These are phyloP conservation scores for Chiroxiphia lanceolata DNA, from an alignment of 2,797 vertebrate species.

Conservation along the genomic window DNA sequence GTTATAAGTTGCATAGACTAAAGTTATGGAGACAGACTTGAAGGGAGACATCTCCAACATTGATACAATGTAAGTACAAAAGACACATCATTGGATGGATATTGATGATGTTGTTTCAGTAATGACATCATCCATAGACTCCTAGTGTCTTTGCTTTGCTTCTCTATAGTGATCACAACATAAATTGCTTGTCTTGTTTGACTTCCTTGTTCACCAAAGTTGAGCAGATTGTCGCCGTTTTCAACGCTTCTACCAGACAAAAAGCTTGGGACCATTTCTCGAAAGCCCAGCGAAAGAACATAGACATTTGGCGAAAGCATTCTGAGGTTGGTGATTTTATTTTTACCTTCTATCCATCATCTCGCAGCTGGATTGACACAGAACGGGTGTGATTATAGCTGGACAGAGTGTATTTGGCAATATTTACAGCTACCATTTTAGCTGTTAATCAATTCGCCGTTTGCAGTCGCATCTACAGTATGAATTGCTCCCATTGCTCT, in stretches of 20 bases:
- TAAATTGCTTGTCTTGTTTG: constrained; percentile 99
- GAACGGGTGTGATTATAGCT: constrained; percentile 62
- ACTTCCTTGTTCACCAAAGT: constrained; percentile 96
- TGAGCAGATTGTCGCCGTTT: constrained; percentile 98
- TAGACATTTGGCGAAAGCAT: constrained; percentile 99
- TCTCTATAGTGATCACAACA: constrained; percentile 87
- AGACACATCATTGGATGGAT: constrained; percentile 78
- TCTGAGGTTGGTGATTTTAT: constrained; percentile 95
- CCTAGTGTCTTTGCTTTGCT: constrained; percentile 87
- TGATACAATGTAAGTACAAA: constrained; percentile 91
- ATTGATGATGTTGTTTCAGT: constrained; percentile 80
- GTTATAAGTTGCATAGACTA: constrained; percentile 65
- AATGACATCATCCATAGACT: constrained; percentile 81
- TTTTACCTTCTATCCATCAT: constrained; percentile 80
- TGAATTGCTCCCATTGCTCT: constrained; percentile 52
- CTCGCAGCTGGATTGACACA: constrained; percentile 75
- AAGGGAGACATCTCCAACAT: constrained; percentile 84
- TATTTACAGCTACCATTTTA: constrained; percentile 44
- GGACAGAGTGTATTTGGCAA: constrained; percentile 46
- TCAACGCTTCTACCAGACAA: constrained; percentile 97
- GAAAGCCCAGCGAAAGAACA: constrained; percentile 99
- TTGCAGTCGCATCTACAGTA: not conserved
- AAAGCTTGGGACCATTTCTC: constrained; percentile 99
- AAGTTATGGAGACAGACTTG: constrained; percentile 83
- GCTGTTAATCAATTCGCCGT: constrained; percentile 31